Evolutionary conservation across 2,888 invertebrate species (phyloP).

Genomic region (Trichacis sp.): DNA sequence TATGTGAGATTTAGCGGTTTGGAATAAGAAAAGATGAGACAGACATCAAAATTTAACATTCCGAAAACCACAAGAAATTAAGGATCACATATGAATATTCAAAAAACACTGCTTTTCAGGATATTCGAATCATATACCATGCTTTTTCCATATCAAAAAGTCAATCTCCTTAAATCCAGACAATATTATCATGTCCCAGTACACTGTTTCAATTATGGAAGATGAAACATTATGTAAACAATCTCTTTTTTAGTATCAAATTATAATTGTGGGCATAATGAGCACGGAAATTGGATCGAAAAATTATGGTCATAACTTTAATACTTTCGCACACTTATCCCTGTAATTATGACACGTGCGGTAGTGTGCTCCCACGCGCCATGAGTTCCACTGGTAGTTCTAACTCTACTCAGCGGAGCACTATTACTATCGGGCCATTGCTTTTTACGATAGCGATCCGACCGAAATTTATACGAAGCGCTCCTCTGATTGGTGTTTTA

Average conservation of each 20-base stretch:
- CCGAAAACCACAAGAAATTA: too few relatives aligned
- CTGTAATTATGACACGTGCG: slow-evolving; percentile 34
- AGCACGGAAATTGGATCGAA: slow-evolving; percentile 1
- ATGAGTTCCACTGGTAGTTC: slow-evolving; percentile 44
- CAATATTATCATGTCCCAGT: too few relatives aligned
- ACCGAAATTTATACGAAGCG: slow-evolving; percentile 57
- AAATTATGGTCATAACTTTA: background rate
- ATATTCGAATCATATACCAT: too few relatives aligned
- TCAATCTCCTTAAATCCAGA: too few relatives aligned
- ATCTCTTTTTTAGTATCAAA: background rate
- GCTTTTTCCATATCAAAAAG: too few relatives aligned
- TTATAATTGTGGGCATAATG: background rate
- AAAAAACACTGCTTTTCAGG: too few relatives aligned
- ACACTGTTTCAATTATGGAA: too few relatives aligned
- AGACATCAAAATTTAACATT: too few relatives aligned
- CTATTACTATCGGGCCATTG: slow-evolving; percentile 62
- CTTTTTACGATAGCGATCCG: slow-evolving; percentile 60
- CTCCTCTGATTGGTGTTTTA: slow-evolving; percentile 63
- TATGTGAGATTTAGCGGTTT: too few relatives aligned
- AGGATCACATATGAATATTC: too few relatives aligned
- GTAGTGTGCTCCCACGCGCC: slow-evolving; percentile 19
- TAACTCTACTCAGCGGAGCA: slow-evolving; percentile 47
- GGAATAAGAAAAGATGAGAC: too few relatives aligned
- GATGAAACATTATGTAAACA: background rate
- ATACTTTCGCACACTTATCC: slow-evolving; percentile 4